These are phyloP conservation scores for Brachymystax lenok DNA, from an alignment of 2,797 vertebrate genomes.

Conservation along the genomic window DNA sequence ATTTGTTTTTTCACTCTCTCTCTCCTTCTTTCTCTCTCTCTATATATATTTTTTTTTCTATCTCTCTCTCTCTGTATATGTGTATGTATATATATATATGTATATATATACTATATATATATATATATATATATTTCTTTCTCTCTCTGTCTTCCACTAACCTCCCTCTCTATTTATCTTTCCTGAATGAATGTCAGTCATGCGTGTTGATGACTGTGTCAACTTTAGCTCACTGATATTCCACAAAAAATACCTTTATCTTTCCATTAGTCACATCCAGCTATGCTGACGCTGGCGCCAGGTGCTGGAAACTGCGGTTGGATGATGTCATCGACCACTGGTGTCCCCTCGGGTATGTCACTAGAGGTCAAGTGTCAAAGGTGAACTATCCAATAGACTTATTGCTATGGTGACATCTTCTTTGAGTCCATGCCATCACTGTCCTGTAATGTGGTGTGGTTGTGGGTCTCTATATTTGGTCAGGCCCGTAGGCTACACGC, in stretches of 20 bases:
- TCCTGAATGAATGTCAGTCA: slow-evolving; percentile 45
- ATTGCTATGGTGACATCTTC: slow-evolving; percentile 8
- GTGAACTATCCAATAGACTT: slow-evolving; percentile 12
- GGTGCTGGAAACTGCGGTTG: slow-evolving; percentile 32
- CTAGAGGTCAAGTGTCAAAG: slow-evolving; percentile 44
- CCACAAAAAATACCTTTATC: slow-evolving; percentile 45
- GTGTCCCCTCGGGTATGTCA: slow-evolving; percentile 38
- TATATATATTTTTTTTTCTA: background rate
- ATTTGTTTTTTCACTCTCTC: too few species aligned
- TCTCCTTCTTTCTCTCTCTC: too few species aligned
- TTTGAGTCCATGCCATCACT: slow-evolving; percentile 17
- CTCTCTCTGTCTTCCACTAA: background rate
- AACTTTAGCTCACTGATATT: slow-evolving; percentile 38
- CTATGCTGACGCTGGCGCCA: background rate
- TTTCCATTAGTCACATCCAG: slow-evolving; percentile 13
- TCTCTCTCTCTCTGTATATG: background rate
- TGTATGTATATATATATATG: too few species aligned
- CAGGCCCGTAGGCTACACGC: background rate
- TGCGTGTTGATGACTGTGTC: slow-evolving; percentile 40
- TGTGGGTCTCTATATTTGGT: background rate
- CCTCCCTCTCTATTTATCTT: slow-evolving; percentile 1
- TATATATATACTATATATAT: too few species aligned
- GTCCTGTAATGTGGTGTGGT: slow-evolving; percentile 6
- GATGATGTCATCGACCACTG: slow-evolving; percentile 7
- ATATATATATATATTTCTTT: background rate